Conservation (phyloP, 2,113 vertebrate genomes). For the Aptenodytes forsteri region DNA sequence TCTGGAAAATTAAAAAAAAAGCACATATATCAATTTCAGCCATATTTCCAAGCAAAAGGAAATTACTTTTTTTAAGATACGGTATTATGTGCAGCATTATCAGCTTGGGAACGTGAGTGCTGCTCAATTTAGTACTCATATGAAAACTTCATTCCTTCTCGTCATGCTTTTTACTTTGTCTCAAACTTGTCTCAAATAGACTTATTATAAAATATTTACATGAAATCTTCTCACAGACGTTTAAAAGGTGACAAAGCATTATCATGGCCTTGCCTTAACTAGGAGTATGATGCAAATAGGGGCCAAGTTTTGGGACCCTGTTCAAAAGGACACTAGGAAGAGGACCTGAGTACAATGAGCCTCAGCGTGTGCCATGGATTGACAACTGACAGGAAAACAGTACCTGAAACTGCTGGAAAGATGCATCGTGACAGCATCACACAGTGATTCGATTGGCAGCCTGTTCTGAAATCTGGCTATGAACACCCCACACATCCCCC, state of each 20-base stretch:
- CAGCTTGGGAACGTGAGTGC: background rate
- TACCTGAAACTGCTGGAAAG: background rate
- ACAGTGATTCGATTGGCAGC: background rate
- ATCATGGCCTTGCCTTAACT: background rate
- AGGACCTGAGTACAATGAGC: background rate
- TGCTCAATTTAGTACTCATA: background rate
- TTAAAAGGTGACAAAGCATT: background rate
- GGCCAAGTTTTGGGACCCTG: background rate
- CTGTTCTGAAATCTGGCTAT: background rate
- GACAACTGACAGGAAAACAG: background rate
- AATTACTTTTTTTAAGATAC: background rate
- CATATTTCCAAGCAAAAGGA: background rate
- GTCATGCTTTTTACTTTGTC: background rate
- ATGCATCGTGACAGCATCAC: rapidly evolving
- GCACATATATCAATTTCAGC: background rate
- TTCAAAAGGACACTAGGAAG: background rate
- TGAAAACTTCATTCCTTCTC: background rate
- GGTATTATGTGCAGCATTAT: background rate
- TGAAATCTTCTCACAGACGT: background rate
- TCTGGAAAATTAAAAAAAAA: background rate
- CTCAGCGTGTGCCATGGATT: background rate
- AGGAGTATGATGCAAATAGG: rapidly evolving
- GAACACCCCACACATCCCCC: background rate
- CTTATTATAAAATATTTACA: background rate
- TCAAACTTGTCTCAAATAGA: background rate